Evolutionary conservation across 1,140 invertebrate species (phyloP), one percentile per base, ranked within the genome.

Genomic region (Anagrus nilaparvatae): DNA sequence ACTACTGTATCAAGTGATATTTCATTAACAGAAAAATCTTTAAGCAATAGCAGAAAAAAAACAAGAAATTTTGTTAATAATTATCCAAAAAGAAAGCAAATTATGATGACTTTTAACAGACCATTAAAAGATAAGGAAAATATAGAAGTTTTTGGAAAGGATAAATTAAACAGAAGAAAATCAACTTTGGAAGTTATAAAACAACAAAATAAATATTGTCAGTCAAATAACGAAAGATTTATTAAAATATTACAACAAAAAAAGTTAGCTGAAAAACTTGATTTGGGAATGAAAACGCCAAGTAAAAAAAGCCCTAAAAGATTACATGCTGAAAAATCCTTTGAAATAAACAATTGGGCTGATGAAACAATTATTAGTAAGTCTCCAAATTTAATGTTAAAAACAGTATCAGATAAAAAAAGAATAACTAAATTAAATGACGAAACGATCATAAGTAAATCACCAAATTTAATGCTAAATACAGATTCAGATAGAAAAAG

Each of bases 401-500:
- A 32, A 13, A 27, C 8, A 17, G 7, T 19, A 4, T 14, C 7
- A 7, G 3, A 43, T 10, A 24, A 38, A 16, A 44, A 21, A 19
- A 31, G 24, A 1, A 39, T 29, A 25, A 27, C 14, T 19, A 5
- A n/a, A 32, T 14, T 23, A 24, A 36, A 36, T 10, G 42, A 56
- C 36, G 44, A 42, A 36, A 56, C 56, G 1, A 56, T 58, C 9
- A 33, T 58, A 10, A 56, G 49, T 21, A 58, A 47, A 47, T 58
- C 56, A 13, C 56, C 56, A 1, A 58, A 56, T 47, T 55, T 50
- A 19, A 36, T 25, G 28, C 51, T 50, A 41, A 25, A 3, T 21
- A 14, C 17, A 14, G 32, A 17, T 17, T 12, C 13, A 10, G 28
- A 43, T 21, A 19, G 20, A 6, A 10, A 46, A 47, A 24, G 28